phyloP scores from a whole-genome alignment of 2,888 invertebrate genomes.

The Lumbricus terrestris region DNA sequence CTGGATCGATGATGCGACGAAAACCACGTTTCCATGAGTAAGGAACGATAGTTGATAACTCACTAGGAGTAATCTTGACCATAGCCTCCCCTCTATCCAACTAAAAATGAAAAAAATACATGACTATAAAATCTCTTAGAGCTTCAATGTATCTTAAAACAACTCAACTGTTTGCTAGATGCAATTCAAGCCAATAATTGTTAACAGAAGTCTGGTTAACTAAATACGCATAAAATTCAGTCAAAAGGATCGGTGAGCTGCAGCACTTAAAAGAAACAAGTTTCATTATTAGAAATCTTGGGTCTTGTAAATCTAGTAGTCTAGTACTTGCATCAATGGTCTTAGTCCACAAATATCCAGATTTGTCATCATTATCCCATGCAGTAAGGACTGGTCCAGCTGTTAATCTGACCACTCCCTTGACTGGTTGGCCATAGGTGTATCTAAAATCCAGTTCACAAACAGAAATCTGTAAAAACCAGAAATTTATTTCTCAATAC shows the following conservation, averaged over 20 bases:
- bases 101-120: neutral
- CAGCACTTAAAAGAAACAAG: too few species aligned
- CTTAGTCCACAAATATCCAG: neutral
- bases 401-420: slow-evolving; percentile 15
- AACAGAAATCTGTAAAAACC: too few species aligned
- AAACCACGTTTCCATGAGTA: neutral
- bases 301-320: neutral
- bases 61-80: neutral
- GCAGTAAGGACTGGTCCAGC: neutral
- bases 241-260: too few species aligned
- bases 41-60: neutral
- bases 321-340: neutral
- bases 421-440: slow-evolving; percentile 27
- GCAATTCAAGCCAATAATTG: too few species aligned
- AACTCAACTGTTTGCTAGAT: too few species aligned
- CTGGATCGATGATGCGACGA: neutral
- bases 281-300: neutral
- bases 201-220: too few species aligned
- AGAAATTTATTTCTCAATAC: too few species aligned
- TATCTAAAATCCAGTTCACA: slow-evolving; percentile 19
- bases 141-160: too few species aligned
- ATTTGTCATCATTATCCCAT: neutral
- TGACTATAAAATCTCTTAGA: too few species aligned
- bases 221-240: too few species aligned
- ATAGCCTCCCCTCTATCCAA: slow-evolving; percentile 23